phyloP scores from a whole-genome alignment of 1,140 invertebrate species.

The Sipha flava region DNA sequence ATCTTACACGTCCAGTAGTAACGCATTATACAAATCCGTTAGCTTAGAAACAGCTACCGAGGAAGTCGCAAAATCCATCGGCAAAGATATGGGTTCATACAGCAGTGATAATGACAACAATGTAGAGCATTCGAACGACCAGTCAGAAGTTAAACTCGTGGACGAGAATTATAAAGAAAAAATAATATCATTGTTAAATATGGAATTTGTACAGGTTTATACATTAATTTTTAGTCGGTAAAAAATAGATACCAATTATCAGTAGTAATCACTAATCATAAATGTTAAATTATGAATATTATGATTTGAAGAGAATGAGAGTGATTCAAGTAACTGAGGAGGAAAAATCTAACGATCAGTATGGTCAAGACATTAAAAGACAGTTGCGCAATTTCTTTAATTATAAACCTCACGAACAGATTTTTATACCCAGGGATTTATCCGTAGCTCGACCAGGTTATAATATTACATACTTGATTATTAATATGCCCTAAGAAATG shows the following conservation, averaged over 20 bases:
- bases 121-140: background rate
- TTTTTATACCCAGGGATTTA: background rate
- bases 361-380: background rate
- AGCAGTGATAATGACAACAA: background rate
- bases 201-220: background rate
- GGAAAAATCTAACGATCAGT: background rate
- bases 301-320: background rate
- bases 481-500: no score
- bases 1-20: background rate
- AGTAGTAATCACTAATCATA: no score
- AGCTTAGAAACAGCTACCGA: background rate
- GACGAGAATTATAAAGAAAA: conserved; percentile 15
- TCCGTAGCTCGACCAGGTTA: background rate
- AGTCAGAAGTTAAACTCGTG: background rate
- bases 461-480: no score
- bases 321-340: background rate
- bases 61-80: background rate
- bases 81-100: background rate
- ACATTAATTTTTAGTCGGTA: background rate
- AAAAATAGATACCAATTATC: no score
- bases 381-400: background rate
- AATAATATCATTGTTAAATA: background rate
- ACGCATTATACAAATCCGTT: background rate
- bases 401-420: background rate
- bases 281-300: background rate